Evolutionary conservation across 2,113 vertebrate species (phyloP).

Genomic region (Zosterops hypoxanthus): DNA sequence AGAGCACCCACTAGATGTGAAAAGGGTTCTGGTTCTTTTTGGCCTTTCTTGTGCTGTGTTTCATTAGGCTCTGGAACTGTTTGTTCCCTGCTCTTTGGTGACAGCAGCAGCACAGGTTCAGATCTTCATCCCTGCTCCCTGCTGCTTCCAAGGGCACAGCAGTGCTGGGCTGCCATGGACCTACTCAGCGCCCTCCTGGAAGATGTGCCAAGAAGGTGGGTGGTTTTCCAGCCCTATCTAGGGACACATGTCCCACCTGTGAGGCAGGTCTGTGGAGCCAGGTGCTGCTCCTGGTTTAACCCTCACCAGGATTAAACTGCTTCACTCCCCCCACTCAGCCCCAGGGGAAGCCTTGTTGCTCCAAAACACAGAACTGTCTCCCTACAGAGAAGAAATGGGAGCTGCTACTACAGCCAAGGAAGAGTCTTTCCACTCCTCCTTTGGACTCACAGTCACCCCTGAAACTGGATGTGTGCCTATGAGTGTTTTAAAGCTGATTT

Average conservation of each 20-base stretch:
- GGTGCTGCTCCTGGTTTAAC: not conserved
- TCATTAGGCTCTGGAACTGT: not conserved
- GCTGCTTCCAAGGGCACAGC: not conserved
- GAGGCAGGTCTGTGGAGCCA: not conserved
- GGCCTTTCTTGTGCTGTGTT: not conserved
- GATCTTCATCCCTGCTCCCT: not conserved
- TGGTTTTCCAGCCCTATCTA: not conserved
- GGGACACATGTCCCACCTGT: not conserved
- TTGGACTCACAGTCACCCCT: not conserved
- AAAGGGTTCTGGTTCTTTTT: not conserved
- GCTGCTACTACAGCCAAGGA: not conserved
- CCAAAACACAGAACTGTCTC: not conserved
- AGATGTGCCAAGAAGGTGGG: fast-evolving
- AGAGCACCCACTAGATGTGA: not conserved
- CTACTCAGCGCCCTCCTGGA: not conserved
- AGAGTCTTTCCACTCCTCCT: not conserved
- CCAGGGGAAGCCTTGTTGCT: not conserved
- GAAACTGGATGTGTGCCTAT: not conserved
- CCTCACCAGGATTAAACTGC: not conserved
- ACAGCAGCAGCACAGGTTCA: not conserved
- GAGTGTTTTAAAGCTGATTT: not conserved
- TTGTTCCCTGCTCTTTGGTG: not conserved
- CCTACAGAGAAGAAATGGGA: not conserved
- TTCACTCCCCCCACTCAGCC: not conserved
- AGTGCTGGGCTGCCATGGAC: not conserved